Evolutionary conservation across 2,797 vertebrate genomes (phyloP).

Genomic region (Anas bahamensis): DNA sequence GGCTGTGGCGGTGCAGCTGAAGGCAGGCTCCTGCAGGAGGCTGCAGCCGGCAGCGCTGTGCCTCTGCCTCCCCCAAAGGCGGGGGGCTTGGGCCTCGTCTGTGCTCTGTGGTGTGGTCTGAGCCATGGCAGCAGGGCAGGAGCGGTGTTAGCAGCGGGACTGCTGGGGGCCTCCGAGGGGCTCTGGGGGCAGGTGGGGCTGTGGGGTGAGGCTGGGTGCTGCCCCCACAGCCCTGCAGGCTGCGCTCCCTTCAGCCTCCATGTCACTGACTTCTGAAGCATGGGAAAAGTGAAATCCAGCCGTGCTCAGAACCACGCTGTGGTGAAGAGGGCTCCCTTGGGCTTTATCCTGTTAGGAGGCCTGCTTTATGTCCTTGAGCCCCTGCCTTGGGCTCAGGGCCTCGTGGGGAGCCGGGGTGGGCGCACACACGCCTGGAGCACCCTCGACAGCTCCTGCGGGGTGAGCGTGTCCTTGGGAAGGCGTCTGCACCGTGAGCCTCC

Average conservation of each 20-base stretch:
- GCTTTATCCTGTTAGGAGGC: neutral
- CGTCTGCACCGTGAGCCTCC: neutral
- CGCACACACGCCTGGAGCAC: accelerated
- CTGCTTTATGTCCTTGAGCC: neutral
- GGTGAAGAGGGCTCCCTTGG: neutral
- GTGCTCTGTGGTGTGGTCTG: neutral
- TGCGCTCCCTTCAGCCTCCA: neutral
- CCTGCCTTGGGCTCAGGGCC: neutral
- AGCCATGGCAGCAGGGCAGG: accelerated
- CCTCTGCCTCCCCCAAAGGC: neutral
- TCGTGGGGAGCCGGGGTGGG: accelerated
- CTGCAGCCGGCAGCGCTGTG: neutral
- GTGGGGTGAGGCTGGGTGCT: neutral
- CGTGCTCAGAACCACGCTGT: accelerated
- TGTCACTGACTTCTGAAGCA: neutral
- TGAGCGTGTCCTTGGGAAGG: neutral
- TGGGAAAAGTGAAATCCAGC: neutral
- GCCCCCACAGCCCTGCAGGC: too few relatives aligned
- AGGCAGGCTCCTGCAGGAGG: neutral
- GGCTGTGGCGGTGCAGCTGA: neutral
- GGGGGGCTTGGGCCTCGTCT: neutral
- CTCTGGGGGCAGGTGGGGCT: neutral
- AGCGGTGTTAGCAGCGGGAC: accelerated
- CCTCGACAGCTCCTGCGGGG: neutral
- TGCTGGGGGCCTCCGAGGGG: too few relatives aligned